phyloP scores from a whole-genome alignment of 1,140 invertebrate genomes.

The Pachypsylla venusta region DNA sequence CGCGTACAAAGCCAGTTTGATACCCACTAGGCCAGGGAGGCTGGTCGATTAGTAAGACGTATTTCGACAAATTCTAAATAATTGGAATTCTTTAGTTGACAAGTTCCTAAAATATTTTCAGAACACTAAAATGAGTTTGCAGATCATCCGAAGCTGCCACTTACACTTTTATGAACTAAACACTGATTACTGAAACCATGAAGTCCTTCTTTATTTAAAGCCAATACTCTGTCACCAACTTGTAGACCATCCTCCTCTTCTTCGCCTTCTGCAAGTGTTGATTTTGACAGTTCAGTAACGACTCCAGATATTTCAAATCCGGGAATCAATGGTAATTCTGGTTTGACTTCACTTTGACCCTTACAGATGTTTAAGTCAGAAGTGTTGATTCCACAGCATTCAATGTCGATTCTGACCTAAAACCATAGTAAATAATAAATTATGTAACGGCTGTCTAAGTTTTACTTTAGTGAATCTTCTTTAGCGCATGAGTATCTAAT shows the following conservation, averaged over 20 bases:
- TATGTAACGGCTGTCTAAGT: constrained; percentile 9
- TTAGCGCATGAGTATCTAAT: not conserved
- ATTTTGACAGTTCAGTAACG: constrained; percentile 31
- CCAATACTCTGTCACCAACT: constrained; percentile 36
- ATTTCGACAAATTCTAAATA: too few relatives aligned
- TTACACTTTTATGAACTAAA: constrained; percentile 34
- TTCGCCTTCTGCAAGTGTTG: constrained; percentile 26
- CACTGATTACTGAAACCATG: constrained; percentile 40
- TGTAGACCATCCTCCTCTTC: constrained; percentile 19
- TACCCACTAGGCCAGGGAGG: too few relatives aligned
- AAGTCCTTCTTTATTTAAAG: constrained; percentile 35
- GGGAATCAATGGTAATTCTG: constrained; percentile 35
- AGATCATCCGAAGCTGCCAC: too few relatives aligned
- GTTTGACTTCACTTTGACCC: constrained; percentile 34
- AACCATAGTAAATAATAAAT: constrained; percentile 10
- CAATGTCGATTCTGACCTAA: constrained; percentile 40
- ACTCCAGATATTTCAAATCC: constrained; percentile 41
- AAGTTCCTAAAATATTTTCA: too few relatives aligned
- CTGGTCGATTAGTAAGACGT: too few relatives aligned
- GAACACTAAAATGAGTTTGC: too few relatives aligned
- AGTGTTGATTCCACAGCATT: constrained; percentile 42
- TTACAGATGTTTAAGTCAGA: constrained; percentile 36
- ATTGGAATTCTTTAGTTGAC: too few relatives aligned
- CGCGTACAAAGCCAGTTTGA: too few relatives aligned
- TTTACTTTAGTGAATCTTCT: not conserved